Evolutionary conservation across 2,888 invertebrate genomes (phyloP).

Genomic region (Coecobrya sp.): DNA sequence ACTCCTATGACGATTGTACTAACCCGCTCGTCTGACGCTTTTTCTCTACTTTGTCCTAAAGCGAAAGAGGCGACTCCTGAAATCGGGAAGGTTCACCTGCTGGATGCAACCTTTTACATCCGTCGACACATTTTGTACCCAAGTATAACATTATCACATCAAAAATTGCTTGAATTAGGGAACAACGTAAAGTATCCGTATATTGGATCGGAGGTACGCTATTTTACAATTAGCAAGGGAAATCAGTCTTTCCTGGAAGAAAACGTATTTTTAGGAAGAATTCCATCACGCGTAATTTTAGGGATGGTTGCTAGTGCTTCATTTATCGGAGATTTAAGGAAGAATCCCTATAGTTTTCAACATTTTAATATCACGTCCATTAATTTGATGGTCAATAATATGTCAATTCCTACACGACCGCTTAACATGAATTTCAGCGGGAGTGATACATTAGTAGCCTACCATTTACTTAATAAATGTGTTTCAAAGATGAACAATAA

Average conservation of each 20-base stretch:
- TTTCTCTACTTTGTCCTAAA: conserved; percentile 44
- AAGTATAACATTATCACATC: conserved; percentile 83
- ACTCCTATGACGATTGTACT: conserved; percentile 69
- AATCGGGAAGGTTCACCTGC: conserved; percentile 76
- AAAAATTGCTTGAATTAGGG: conserved; percentile 79
- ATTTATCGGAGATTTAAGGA: conserved; percentile 82
- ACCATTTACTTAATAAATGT: conserved; percentile 59
- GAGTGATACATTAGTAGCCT: conserved; percentile 37
- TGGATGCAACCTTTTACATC: conserved; percentile 83
- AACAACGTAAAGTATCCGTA: conserved; percentile 84
- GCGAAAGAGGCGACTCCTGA: conserved; percentile 18
- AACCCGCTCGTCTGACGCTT: conserved; percentile 72
- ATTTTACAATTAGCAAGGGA: conserved; percentile 83
- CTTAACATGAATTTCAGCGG: not conserved
- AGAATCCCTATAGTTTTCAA: conserved; percentile 86
- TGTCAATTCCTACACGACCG: conserved; percentile 82
- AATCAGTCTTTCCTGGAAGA: conserved; percentile 86
- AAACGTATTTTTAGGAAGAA: conserved; percentile 87
- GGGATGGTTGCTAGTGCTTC: conserved; percentile 85
- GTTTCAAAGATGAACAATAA: conserved; percentile 61
- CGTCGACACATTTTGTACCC: conserved; percentile 81
- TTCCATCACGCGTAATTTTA: conserved; percentile 87
- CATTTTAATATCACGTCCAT: conserved; percentile 83
- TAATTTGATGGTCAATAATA: conserved; percentile 83
- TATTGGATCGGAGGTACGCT: conserved; percentile 79